Evolutionary conservation across 2,888 invertebrate species (phyloP), one percentile per base, ranked within the genome.

Genomic region (Monoplex corrugatus): DNA sequence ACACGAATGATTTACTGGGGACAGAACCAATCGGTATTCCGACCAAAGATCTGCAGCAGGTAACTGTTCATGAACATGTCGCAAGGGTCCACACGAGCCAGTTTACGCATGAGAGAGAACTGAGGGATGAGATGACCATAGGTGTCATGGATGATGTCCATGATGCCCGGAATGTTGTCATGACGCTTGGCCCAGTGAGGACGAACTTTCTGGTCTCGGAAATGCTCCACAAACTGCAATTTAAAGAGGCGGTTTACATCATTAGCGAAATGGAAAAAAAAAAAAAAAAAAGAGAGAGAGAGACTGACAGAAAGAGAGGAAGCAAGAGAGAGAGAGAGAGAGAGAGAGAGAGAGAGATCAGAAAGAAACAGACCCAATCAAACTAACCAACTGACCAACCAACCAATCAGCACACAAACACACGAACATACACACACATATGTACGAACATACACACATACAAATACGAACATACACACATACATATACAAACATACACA

Each of bases 101-200:
- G 38, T 88, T 68, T 87, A 78, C 88, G 90, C 78, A 91, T 89
- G 45, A 72, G 63, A 32, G 83, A n/a, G 84, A 92, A 92, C 35
- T 88, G 78, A 19, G 80, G 50, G 19, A 92, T 50, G n/a, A 90
- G 91, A n/a, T 86, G 57, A 13, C 92, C 92, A 57, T 92, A 92
- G 6, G 86, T 87, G 23, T 90, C 44, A 23, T 92, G 87, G 57
- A 92, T 92, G 83, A 88, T 50, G 57, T 92, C 90, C 23, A 91
- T 89, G 83, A 92, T 92, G 5, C 92, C 92, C 0, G 88, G 86
- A 16, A 92, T 92, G 87, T 92, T 92, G 87, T 91, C 91, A 45
- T 92, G 91, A 2, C 92, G 90, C 82, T 92, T 92, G 23, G 87
- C 92, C 92, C 92, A 92, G 88, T 92, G 92, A 3, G 92, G 92